phyloP scores from a whole-genome alignment of 2,888 invertebrate species.

The Zelleria hepariella region DNA sequence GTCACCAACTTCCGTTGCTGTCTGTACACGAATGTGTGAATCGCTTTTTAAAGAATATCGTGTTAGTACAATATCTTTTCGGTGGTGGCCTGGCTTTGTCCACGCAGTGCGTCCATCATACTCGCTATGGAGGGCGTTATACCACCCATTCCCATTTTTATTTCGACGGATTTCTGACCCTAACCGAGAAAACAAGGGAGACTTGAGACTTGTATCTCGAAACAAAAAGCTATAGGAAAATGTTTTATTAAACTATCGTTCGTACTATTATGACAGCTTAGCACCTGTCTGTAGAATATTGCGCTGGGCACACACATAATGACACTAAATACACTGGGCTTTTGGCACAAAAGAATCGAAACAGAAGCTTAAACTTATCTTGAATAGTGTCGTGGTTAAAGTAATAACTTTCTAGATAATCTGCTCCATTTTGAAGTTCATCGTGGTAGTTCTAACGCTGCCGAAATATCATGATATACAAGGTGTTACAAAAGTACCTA shows the following conservation, averaged over 20 bases:
- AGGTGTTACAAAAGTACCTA: too few relatives aligned
- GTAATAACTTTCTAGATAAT: too few relatives aligned
- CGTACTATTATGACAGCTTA: not conserved
- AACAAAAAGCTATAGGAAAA: not conserved
- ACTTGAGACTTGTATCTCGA: slow-evolving; percentile 4
- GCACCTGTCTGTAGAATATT: slow-evolving; percentile 13
- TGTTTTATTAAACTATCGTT: not conserved
- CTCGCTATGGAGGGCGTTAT: slow-evolving; percentile 24
- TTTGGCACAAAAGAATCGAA: not conserved
- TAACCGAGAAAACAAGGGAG: too few relatives aligned
- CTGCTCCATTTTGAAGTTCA: too few relatives aligned
- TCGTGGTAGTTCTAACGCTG: too few relatives aligned
- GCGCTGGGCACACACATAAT: slow-evolving; percentile 1
- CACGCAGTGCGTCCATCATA: slow-evolving; percentile 38
- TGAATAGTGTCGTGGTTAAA: too few relatives aligned
- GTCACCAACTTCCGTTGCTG: slow-evolving; percentile 14
- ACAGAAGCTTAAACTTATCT: not conserved
- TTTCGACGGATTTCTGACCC: not conserved
- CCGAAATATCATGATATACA: too few relatives aligned
- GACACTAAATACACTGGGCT: not conserved
- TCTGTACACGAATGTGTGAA: slow-evolving; percentile 38
- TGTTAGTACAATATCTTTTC: slow-evolving; percentile 36
- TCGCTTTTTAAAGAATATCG: slow-evolving; percentile 34
- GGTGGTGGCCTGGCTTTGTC: slow-evolving; percentile 43
- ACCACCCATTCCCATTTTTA: slow-evolving; percentile 10